Base-by-base conservation (phyloP, 2,888 invertebrate genomes). In the Dryadula phaetusa region DNA sequence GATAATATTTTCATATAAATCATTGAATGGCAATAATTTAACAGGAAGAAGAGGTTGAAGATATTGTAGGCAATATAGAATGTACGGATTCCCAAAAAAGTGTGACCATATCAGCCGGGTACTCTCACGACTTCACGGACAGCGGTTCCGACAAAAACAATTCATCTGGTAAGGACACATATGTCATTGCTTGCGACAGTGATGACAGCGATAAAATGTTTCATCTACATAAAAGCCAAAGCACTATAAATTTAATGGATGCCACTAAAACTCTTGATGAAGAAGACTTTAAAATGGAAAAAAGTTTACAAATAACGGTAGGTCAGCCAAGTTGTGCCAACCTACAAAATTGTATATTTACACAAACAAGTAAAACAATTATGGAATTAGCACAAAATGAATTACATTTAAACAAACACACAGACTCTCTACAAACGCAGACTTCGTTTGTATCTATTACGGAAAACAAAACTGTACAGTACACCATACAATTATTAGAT, bases 331-430 rank as follows among this genome's bases (percentile, higher is more conserved):
- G 54, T 5, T 63, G 67, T 10, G 64, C 79, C 10, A 81, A 76
- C 47, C 28, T 76, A 5, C 79, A 79, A 5, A 77, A 76, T 62
- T 79, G 77, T 69, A 87, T 80, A 20, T 90, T 82, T 69, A 94
- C 94, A 8, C 94, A 94, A 82, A 94, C 94, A 0, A 94, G 94
- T 73, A 94, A 93, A 84, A 94, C 94, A 2, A 92, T 94, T 53
- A 80, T 94, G 44, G 87, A 94, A 74, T 76, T 94, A 62, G 93
- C 91, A 6, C 84, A 88, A 74, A 76, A 76, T 14, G 89, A 89
- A n/a, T 75, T 74, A n/a, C 46, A 42, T 28, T 28, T 44, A 16
- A 64, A 66, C 14, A 76, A 69, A 69, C 72, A 70, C 20, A 37
- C 69, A 8, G 67, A 80, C 44, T 80, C 82, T 1, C 75, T 91